Base-by-base conservation (phyloP, 2,797 vertebrate species). In the Oryzias sinensis region DNA sequence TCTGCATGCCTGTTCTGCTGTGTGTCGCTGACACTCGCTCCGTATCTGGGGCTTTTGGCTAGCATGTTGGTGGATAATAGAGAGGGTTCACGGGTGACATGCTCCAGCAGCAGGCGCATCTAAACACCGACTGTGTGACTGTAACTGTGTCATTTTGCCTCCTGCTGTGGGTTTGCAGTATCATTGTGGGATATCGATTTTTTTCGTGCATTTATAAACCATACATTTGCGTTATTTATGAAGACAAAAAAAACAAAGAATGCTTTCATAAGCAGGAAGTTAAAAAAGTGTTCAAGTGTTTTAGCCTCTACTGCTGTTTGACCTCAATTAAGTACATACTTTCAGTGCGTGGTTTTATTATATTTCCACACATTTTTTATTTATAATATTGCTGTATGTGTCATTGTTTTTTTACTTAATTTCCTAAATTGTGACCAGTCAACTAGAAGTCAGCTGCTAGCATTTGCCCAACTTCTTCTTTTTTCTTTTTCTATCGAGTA, bases 311-410 rank as follows among this genome's bases (percentile, higher is more conserved):
- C 53, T 59, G 48, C 61, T 44, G 53, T 53, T 60, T 25, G 29
- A 66, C 24, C 25, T 50, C 53, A 14, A 44, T 58, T 71, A 40
- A 11, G 40, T 42, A 46, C 20, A 48, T 0, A 1, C 11, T 40
- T 44, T 48, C 47, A 51, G 49, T 37, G 17, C 45, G 15, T 45
- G 14, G n/a, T 17, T 44, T 51, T 41, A 53, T 68, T 76, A 53
- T 17, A 27, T 40, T 59, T 62, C 45, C 1, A 7, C 2, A 4
- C 5, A 4, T 63, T 65, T 48, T 22, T 50, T 14, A n/a, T 25
- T 24, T 58, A 49, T n/a, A 2, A 14, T 59, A 16, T 9, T 18
- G 13, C 6, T 5, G 8, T 20, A 24, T 18, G 45, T 14, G 4
- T 14, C 24, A 18, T 22, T 15, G 43, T 43, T 29, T 1, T 33